Evolutionary conservation across 2,888 invertebrate species (phyloP).

Genomic region (Pterobdella sp.): DNA sequence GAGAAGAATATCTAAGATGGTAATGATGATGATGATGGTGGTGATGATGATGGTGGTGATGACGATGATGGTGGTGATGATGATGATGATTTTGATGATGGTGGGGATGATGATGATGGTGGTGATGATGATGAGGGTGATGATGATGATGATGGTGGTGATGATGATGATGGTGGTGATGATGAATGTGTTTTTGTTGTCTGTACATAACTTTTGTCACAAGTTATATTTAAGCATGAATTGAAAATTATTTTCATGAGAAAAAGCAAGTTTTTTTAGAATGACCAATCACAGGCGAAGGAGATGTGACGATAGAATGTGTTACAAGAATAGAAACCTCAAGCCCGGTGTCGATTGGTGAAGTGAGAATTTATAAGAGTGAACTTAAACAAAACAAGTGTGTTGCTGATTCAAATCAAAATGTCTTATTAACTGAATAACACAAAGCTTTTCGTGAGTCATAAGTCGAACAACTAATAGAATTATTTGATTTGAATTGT

Average conservation of each 20-base stretch:
- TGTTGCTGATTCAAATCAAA: too few species aligned
- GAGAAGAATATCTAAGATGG: too few species aligned
- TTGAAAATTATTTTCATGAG: too few species aligned
- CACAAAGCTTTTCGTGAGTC: too few species aligned
- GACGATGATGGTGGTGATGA: constrained; percentile 18
- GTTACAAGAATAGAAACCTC: constrained; percentile 9
- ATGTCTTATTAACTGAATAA: too few species aligned
- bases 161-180: constrained; percentile 20
- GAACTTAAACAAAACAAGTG: constrained; percentile 10
- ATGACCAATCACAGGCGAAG: constrained; percentile 8
- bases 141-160: constrained; percentile 22
- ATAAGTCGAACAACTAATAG: too few species aligned
- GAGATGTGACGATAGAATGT: constrained; percentile 16
- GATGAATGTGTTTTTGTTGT: too few species aligned
- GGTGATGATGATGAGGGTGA: constrained; percentile 23
- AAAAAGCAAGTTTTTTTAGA: too few species aligned
- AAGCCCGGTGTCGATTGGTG: constrained; percentile 6
- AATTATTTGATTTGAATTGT: too few species aligned
- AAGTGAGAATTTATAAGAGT: constrained; percentile 20
- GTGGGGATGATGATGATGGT: constrained; percentile 10
- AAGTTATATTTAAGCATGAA: too few species aligned
- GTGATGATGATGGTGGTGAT: constrained; percentile 24
- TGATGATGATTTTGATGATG: constrained; percentile 22
- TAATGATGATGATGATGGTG: constrained; percentile 4
- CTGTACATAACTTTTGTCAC: too few species aligned